Conservation (phyloP, 2,113 vertebrate species). For the Gallinago undulata region DNA sequence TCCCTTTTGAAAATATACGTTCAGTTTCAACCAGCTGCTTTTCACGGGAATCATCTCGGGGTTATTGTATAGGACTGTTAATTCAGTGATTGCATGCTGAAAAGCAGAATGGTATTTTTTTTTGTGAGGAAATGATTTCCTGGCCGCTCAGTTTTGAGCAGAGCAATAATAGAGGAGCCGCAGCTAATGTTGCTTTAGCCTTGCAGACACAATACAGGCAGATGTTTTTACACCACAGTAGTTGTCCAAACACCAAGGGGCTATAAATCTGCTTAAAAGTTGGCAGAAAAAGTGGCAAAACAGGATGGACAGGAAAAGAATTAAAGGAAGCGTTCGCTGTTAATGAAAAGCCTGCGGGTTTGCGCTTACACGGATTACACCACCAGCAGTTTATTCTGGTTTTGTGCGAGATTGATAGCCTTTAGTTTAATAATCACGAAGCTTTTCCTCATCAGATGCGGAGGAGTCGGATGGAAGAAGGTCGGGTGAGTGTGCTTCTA, state of each 20-base stretch:
- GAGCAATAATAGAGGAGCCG: not conserved
- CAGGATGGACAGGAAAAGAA: slow-evolving; percentile 69
- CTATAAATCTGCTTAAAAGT: not conserved
- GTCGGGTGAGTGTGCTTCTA: not conserved
- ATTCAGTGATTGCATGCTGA: not conserved
- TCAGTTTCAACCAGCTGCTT: not conserved
- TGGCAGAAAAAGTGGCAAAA: slow-evolving; percentile 57
- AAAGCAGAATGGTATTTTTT: not conserved
- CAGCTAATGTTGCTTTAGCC: not conserved
- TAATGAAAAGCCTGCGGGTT: not conserved
- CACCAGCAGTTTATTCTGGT: not conserved
- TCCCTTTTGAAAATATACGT: not conserved
- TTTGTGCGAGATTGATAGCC: not conserved
- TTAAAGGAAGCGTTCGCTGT: slow-evolving; percentile 54
- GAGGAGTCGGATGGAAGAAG: not conserved
- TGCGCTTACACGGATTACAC: not conserved
- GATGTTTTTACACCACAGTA: not conserved
- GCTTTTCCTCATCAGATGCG: not conserved
- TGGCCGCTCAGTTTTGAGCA: not conserved
- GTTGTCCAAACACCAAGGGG: not conserved
- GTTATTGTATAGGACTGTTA: not conserved
- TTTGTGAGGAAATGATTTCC: not conserved
- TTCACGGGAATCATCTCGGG: not conserved
- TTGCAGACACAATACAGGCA: accelerated
- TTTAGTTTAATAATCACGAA: not conserved